Conservation (phyloP, 2,888 invertebrate genomes). For the Mechanitis mazaeus region DNA sequence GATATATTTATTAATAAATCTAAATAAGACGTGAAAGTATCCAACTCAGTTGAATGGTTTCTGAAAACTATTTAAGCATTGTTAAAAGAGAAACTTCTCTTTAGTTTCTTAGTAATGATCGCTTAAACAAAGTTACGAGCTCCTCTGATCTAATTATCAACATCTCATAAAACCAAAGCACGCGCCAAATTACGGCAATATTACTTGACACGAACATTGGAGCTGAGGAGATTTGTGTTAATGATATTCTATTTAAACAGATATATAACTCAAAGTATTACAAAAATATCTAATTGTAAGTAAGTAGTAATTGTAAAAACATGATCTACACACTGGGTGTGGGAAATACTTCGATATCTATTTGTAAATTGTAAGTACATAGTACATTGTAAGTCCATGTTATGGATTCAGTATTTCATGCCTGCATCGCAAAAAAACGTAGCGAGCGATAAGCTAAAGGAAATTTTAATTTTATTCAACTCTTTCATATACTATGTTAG, state of each 20-base stretch:
- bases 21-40: not conserved
- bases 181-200: conserved; percentile 44
- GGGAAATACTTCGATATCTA: conserved; percentile 12
- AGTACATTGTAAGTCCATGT: conserved; percentile 19
- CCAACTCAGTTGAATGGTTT: not conserved
- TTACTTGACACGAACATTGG: conserved; percentile 13
- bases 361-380: conserved; percentile 19
- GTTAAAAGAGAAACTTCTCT: conserved; percentile 28
- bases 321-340: conserved; percentile 6
- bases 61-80: conserved; percentile 28
- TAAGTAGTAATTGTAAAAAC: not conserved
- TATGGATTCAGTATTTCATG: conserved; percentile 8
- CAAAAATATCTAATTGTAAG: not conserved
- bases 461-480: not conserved
- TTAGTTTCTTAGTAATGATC: conserved; percentile 35
- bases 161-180: conserved; percentile 47
- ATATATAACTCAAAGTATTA: not conserved
- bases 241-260: not conserved
- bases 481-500: no score
- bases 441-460: not conserved
- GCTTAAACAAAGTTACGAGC: conserved; percentile 37
- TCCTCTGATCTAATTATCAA: conserved; percentile 43
- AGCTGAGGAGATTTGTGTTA: conserved; percentile 3
- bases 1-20: no score
- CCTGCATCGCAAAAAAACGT: not conserved